Evolutionary conservation across 2,113 vertebrate genomes (phyloP), one percentile per base, ranked within the genome.

Genomic region (Pleuronectes platessa): DNA sequence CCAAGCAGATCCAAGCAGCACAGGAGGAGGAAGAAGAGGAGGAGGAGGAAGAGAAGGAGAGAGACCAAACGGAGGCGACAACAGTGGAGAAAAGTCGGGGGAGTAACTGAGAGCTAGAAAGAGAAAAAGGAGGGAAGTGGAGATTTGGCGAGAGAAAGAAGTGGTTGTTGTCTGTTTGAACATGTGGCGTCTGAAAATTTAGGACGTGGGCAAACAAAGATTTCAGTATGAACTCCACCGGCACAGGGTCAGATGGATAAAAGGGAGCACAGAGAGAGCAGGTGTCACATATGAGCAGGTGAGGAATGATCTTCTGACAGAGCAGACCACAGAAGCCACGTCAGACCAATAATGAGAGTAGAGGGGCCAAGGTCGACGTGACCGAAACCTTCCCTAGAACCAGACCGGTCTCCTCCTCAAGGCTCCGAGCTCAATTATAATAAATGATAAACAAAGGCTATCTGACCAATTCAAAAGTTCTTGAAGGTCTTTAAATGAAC

Each of bases 41-140:
- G 20, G 62, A 68, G 2, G 81, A 26, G 1, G 89, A 18, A 17
- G 88, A 84, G 9, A 60, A 51, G 11, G 74, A 70, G n/a, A 70
- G 68, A 2, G 81, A 26, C 68, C 80, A 75, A 72, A 65, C 53
- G 10, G 68, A 84, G 54, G 74, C 47, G 70, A 24, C 59, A n/a
- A 89, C 70, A 78, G 73, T 78, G 75, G 83, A 89, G 82, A 89
- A 85, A 81, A 86, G 68, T 37, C 72, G 77, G 64, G 82, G 83
- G 81, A 88, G 80, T 81, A 90, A 93, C 67, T 86, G 87, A 91
- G 59, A 70, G 53, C 6, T 62, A 71, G 26, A 42, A 18, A 2
- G 13, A n/a, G 67, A 23, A 67, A 55, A 72, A 75, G 40, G 71
- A 37, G 47, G 69, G 47, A 24, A 47, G 71, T 47, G 54, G 54